Evolutionary conservation across 2,797 vertebrate species (phyloP).

Genomic region (Tenualosa ilisha): DNA sequence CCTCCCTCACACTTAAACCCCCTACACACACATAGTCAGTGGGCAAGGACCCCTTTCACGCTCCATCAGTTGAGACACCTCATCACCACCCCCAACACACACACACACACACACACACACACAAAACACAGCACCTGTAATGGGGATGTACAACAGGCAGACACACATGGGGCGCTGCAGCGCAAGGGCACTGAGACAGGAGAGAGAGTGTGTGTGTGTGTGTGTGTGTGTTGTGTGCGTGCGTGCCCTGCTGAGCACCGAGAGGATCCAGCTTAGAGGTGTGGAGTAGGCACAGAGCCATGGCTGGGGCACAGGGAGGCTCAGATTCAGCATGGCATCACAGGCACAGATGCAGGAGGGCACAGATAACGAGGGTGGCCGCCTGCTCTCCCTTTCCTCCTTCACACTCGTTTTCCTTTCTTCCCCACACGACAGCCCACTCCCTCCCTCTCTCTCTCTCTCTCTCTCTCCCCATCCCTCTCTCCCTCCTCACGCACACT

Average conservation of each 20-base stretch:
- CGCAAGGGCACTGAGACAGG: not conserved
- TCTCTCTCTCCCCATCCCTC: conserved; percentile 60
- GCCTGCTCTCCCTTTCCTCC: not conserved
- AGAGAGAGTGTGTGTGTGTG: no score
- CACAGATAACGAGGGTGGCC: not conserved
- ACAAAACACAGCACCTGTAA: not conserved
- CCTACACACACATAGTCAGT: not conserved
- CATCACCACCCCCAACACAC: not conserved
- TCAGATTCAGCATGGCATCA: not conserved
- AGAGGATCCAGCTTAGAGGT: not conserved
- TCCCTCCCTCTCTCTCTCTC: conserved; percentile 34
- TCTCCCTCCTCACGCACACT: not conserved
- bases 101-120: not conserved
- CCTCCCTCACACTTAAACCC: not conserved
- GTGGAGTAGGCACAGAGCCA: not conserved
- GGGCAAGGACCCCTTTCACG: not conserved
- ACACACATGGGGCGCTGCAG: not conserved
- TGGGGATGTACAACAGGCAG: not conserved
- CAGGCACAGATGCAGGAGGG: not conserved
- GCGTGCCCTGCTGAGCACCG: not conserved
- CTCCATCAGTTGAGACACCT: not conserved
- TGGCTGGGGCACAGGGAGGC: no score
- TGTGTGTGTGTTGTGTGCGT: no score
- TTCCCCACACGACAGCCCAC: not conserved
- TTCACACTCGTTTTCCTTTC: conserved; percentile 31